Base-by-base conservation (phyloP, 2,888 invertebrate species). In the Macaria liturata region DNA sequence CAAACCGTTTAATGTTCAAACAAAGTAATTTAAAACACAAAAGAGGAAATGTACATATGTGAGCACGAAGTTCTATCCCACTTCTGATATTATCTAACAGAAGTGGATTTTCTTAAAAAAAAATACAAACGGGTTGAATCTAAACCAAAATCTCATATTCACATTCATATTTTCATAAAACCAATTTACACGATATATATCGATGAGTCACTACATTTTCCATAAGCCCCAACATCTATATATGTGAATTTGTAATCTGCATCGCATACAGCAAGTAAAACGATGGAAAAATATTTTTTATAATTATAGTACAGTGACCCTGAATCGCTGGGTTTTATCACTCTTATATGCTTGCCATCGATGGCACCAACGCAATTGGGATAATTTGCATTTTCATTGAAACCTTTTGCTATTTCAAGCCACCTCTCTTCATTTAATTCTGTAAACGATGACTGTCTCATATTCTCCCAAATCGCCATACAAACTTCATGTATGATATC, bases 401-500 rank as follows among this genome's bases (percentile, higher is more conserved):
- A 67, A 57, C 64, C 64, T 60, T 66, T 57, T 55, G 62, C 63
- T 64, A 67, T 72, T 67, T 68, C 63, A 62, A 69, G 57, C 67
- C 69, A 68, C 49, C 53, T 62, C 57, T 73, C 68, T 68, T 62
- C 57, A 60, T 62, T 67, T 58, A 64, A 58, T 63, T 69, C 59
- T 66, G 68, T 66, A 66, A 70, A 66, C 47, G 62, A 53, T 64
- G 59, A 61, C 39, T 53, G 42, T 43, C 42, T 54, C 42, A 54
- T 54, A 54, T 47, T 54, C 60, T 67, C 56, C 68, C 69, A 70
- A 62, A 72, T 69, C 54, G 65, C 64, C 57, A 64, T 57, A 46
- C 70, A 70, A 62, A 72, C 68, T 62, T 72, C 62, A 67, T 57
- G 48, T 67, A 72, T 62, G 57, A 71, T 71, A 56, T 65, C 64